Percentiles rank a stretch among this genome's conserved stretches.
phyloP scores from a whole-genome alignment of 2,113 vertebrate genomes.

The Siniperca knerii region DNA sequence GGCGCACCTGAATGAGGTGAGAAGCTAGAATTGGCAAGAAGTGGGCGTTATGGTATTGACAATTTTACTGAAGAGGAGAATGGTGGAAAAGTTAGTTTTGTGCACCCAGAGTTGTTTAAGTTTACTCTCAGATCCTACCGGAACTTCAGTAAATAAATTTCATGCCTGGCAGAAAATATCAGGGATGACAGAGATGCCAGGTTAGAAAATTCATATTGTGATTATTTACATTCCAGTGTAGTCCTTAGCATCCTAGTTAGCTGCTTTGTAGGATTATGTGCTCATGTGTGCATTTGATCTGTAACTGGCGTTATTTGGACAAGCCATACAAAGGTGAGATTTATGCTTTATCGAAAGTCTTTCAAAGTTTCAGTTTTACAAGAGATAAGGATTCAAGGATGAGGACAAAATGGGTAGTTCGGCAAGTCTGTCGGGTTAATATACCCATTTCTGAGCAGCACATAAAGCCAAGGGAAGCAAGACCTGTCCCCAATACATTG shows the following conservation, averaged over 20 bases:
- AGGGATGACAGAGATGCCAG: neutral
- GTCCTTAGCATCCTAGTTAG: neutral
- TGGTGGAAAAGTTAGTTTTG: too few relatives aligned
- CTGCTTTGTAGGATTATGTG: neutral
- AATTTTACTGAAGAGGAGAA: too few relatives aligned
- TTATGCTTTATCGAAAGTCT: neutral
- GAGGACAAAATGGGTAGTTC: neutral
- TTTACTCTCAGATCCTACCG: neutral
- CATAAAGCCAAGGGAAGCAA: neutral
- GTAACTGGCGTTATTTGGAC: neutral
- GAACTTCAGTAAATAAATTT: neutral
- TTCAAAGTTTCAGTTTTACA: constrained; percentile 3
- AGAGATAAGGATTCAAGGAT: neutral
- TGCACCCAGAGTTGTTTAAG: neutral
- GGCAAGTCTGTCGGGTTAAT: neutral
- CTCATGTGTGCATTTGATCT: neutral
- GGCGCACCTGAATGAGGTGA: neutral
- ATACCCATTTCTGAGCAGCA: constrained; percentile 9
- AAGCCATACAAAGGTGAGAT: neutral
- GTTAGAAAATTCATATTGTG: neutral
- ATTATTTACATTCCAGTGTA: neutral
- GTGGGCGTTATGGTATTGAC: too few relatives aligned
- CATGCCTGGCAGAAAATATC: neutral
- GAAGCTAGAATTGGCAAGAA: too few relatives aligned
- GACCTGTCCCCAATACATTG: neutral